Evolutionary conservation across 1,140 invertebrate genomes (phyloP), one percentile per base, ranked within the genome.

Genomic region (Zaprionus taronus): DNA sequence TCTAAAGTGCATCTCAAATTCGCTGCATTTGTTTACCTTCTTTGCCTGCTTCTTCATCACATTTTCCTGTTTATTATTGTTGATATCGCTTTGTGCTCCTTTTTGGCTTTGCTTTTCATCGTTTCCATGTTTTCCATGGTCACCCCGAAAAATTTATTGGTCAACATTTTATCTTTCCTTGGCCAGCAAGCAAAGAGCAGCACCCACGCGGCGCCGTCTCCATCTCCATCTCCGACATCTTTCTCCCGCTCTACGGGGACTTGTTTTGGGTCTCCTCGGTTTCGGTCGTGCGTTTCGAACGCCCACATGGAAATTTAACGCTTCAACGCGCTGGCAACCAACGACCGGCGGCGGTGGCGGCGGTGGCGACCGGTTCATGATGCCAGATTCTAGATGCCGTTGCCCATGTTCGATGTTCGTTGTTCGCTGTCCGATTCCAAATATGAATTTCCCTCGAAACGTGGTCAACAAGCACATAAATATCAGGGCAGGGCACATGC

Each of bases 261-360:
- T 83, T 80, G 83, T 87, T 83, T 80, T 66, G 62, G 36, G 49
- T 66, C 31, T 34, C 31, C 28, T 53, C 36, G 26, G 68, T 65
- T 22, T 34, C 36, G 44, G 47, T 73, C 64, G 56, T 60, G 55
- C 51, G 57, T 70, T 51, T 12, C 36, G n/a, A 15, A 76, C 77
- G 73, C 77, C 84, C 80, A 87, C 80, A 83, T 86, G 84, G 77
- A 89, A 86, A 89, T 83, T 86, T 83, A 80, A 89, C 84, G 83
- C 84, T 80, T 80, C 66, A 86, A 83, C 77, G 81, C 83, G 84
- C 78, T 80, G 61, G 55, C 73, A 28, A 76, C 72, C 72, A 67
- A 61, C 72, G 49, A 75, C 67, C 72, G 36, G n/a, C 73, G 51
- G 7, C 31, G 31, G 28, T 7, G 28, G 28, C 6, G 20, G 20